Conservation (phyloP, 2,113 vertebrate species). For the Vulpes vulpes region DNA sequence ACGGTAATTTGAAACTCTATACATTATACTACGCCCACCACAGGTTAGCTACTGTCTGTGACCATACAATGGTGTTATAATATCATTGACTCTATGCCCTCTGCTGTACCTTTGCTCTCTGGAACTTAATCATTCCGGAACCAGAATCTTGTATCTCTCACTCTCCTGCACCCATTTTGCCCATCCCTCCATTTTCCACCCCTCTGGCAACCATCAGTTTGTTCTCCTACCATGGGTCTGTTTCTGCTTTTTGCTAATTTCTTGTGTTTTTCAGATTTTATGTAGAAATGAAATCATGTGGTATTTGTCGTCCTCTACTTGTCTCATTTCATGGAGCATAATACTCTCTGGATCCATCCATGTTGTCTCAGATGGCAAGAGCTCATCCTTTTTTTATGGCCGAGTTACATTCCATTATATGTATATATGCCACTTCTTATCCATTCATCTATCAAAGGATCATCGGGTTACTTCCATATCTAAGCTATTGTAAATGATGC, state of each 20-base stretch:
- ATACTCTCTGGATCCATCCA: neutral
- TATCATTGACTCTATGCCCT: neutral
- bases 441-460: neutral
- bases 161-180: neutral
- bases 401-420: neutral
- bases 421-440: neutral
- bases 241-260: neutral
- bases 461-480: neutral
- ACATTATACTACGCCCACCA: neutral
- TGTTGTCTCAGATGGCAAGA: neutral
- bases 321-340: neutral
- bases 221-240: neutral
- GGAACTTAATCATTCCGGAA: neutral
- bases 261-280: neutral
- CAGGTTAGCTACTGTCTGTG: neutral
- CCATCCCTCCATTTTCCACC: neutral
- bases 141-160: neutral
- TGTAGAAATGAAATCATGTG: neutral
- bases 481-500: neutral
- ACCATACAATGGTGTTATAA: neutral
- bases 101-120: neutral
- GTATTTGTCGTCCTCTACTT: neutral
- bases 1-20: neutral
- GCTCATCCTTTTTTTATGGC: neutral
- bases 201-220: neutral